A percentile compares a stretch with the other conserved stretches of the same genome.
phyloP scores from a whole-genome alignment of 2,113 vertebrate species.

The Anguilla rostrata region DNA sequence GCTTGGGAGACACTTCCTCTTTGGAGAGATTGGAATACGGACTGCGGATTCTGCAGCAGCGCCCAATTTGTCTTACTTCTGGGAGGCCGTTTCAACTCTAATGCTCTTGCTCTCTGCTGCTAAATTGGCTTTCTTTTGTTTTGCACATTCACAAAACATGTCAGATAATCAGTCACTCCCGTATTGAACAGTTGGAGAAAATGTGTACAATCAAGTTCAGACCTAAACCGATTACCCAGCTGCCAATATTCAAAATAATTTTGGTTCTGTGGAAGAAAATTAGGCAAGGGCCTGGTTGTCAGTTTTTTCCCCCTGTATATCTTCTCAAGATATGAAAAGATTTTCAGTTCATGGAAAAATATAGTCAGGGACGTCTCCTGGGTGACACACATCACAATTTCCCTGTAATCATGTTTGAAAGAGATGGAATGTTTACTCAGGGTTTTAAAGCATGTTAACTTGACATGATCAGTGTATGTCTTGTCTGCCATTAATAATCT shows the following conservation, averaged over 20 bases:
- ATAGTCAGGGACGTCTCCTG: neutral
- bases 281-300: neutral
- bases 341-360: neutral
- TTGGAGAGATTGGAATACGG: constrained; percentile 46
- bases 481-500: constrained; percentile 19
- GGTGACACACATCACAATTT: neutral
- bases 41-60: constrained; percentile 37
- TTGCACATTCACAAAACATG: constrained; percentile 27
- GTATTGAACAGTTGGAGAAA: constrained; percentile 35
- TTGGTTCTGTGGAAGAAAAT: constrained; percentile 10
- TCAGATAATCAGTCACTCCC: constrained; percentile 41
- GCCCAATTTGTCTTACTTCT: constrained; percentile 68
- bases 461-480: constrained; percentile 18
- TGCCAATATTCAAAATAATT: constrained; percentile 30
- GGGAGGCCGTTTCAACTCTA: constrained; percentile 55
- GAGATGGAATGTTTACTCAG: neutral
- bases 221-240: constrained; percentile 44
- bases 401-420: constrained; percentile 5
- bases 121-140: constrained; percentile 23
- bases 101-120: constrained; percentile 35
- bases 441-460: neutral
- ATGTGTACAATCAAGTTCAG: constrained; percentile 45
- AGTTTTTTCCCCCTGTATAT: neutral
- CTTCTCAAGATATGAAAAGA: neutral
- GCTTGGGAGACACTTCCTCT: constrained; percentile 58